phyloP scores from a whole-genome alignment of 2,797 vertebrate species.

The Eptatretus atami region DNA sequence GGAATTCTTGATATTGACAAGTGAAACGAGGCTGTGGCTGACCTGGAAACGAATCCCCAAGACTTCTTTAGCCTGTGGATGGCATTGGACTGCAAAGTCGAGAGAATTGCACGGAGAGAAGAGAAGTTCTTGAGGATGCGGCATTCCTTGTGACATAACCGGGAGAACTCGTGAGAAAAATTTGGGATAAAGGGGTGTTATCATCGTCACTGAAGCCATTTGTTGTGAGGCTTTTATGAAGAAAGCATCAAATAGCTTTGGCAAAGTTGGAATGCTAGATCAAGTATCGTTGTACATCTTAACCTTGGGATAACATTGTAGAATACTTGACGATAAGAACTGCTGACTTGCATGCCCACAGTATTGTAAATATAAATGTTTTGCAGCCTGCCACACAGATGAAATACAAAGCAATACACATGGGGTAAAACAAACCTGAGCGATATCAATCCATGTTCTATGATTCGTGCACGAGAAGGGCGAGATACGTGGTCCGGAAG shows the following conservation, averaged over 20 bases:
- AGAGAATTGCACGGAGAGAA: conserved; percentile 63
- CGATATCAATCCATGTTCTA: conserved; percentile 76
- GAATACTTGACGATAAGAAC: too few relatives aligned
- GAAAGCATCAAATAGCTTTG: too few relatives aligned
- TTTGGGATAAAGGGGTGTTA: background rate
- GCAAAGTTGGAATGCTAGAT: too few relatives aligned
- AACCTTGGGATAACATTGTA: too few relatives aligned
- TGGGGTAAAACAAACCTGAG: conserved; percentile 25
- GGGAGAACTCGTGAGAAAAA: background rate
- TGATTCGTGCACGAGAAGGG: conserved; percentile 35
- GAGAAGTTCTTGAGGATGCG: conserved; percentile 84
- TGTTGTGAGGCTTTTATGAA: too few relatives aligned
- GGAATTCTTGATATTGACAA: too few relatives aligned
- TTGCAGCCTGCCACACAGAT: too few relatives aligned
- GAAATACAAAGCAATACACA: too few relatives aligned
- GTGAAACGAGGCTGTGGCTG: conserved; percentile 13
- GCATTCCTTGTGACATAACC: conserved; percentile 42
- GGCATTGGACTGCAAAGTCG: conserved; percentile 59
- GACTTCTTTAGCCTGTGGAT: conserved; percentile 54
- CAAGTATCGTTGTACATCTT: too few relatives aligned
- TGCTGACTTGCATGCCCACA: too few relatives aligned
- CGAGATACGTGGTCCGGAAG: background rate
- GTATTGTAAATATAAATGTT: too few relatives aligned
- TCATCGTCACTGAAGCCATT: too few relatives aligned
- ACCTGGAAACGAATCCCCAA: conserved; percentile 60